phyloP scores from a whole-genome alignment of 2,113 vertebrate species.

The Bambusicola thoracicus region DNA sequence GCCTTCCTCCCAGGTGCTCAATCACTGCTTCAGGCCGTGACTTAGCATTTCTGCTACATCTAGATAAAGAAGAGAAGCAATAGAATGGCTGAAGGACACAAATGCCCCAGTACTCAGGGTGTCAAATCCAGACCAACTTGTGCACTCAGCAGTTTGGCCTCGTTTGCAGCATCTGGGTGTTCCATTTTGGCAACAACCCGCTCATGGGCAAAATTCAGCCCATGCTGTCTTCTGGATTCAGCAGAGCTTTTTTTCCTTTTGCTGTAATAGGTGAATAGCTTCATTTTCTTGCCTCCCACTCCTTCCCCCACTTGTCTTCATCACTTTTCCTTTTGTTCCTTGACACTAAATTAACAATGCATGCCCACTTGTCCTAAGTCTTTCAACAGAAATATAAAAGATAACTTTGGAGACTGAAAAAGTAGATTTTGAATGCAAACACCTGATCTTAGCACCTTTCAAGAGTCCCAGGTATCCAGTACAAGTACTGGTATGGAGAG shows the following conservation, averaged over 20 bases:
- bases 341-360: not conserved
- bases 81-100: not conserved
- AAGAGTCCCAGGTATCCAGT: not conserved
- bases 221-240: not conserved
- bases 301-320: not conserved
- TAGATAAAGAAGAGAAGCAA: not conserved
- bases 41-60: too few species aligned
- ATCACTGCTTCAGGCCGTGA: too few species aligned
- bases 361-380: not conserved
- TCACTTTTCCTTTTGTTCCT: not conserved
- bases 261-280: not conserved
- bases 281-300: not conserved
- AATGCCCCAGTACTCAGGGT: accelerated
- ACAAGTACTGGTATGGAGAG: not conserved
- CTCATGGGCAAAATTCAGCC: not conserved
- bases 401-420: not conserved
- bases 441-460: not conserved
- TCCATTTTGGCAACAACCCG: not conserved
- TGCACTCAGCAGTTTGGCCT: not conserved
- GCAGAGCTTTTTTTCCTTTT: not conserved
- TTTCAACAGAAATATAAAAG: not conserved
- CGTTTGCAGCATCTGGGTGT: not conserved
- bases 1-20: too few species aligned
- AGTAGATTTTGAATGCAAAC: not conserved
- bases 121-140: not conserved